phyloP scores from a whole-genome alignment of 2,888 invertebrate genomes.

The Drosophila austrosaltans region DNA sequence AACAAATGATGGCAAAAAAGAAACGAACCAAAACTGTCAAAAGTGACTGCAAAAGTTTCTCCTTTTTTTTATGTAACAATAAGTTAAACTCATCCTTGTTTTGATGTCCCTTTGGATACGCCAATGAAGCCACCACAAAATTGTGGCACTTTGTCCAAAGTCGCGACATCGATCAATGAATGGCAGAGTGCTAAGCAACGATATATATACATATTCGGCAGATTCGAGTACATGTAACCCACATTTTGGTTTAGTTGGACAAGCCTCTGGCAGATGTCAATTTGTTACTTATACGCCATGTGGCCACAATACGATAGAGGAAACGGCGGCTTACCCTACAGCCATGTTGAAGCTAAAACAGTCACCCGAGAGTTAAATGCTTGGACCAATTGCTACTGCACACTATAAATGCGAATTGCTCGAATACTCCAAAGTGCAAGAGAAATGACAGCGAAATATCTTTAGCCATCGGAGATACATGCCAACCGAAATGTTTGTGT shows the following conservation, averaged over 20 bases:
- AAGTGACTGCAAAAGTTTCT: slow-evolving; percentile 60
- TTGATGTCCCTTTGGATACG: slow-evolving; percentile 17
- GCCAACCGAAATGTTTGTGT: slow-evolving; percentile 5
- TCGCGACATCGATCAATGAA: slow-evolving; percentile 15
- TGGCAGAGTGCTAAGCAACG: slow-evolving; percentile 4
- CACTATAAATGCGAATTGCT: slow-evolving; percentile 5
- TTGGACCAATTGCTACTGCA: background rate
- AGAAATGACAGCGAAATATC: slow-evolving; percentile 14
- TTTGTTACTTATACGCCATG: slow-evolving; percentile 14
- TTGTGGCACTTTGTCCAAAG: slow-evolving; percentile 28
- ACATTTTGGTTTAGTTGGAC: slow-evolving; percentile 8
- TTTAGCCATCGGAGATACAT: background rate
- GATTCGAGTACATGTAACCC: background rate
- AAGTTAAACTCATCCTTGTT: slow-evolving; percentile 58
- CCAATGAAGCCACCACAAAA: slow-evolving; percentile 48
- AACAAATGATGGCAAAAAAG: slow-evolving; percentile 37
- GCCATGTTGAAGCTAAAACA: slow-evolving; percentile 1
- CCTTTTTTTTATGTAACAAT: slow-evolving; percentile 53
- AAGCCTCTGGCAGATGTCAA: slow-evolving; percentile 14
- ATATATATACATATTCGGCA: background rate
- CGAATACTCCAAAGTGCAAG: slow-evolving; percentile 16
- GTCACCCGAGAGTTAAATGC: background rate
- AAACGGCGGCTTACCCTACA: background rate
- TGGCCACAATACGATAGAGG: slow-evolving; percentile 11
- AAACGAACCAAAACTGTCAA: slow-evolving; percentile 55